These are phyloP conservation scores for Anthonomus grandis DNA, from an alignment of 1,140 invertebrate genomes.

Conservation along the genomic window DNA sequence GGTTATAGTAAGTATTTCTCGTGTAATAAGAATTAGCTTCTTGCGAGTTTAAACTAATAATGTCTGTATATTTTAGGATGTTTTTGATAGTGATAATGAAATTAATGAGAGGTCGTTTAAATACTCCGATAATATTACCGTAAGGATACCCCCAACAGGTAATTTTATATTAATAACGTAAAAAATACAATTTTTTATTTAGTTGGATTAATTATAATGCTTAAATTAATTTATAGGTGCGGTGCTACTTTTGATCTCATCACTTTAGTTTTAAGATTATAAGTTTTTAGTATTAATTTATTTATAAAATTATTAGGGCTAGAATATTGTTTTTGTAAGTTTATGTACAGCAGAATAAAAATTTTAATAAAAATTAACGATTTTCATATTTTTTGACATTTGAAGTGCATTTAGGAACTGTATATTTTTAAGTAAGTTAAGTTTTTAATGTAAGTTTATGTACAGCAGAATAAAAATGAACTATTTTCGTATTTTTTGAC, in stretches of 20 bases:
- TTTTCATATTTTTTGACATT: too few species aligned
- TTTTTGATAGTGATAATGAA: constrained; percentile 20
- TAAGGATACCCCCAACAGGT: constrained; percentile 20
- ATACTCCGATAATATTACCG: neutral
- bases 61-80: constrained; percentile 31
- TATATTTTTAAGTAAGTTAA: too few species aligned
- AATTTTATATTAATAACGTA: neutral
- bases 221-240: constrained; percentile 1
- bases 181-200: constrained; percentile 1
- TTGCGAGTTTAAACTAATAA: neutral
- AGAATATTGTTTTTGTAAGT: too few species aligned
- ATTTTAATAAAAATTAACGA: too few species aligned
- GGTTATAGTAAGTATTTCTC: constrained; percentile 20
- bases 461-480: too few species aligned
- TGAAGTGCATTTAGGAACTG: too few species aligned
- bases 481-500: too few species aligned
- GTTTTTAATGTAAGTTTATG: too few species aligned
- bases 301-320: too few species aligned
- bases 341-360: too few species aligned
- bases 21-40: constrained; percentile 3
- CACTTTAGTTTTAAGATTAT: too few species aligned
- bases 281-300: too few species aligned
- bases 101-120: constrained; percentile 2
- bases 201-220: neutral
- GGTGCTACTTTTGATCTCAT: neutral